A percentile compares a stretch with the other conserved stretches of the same genome.
These are phyloP conservation scores for Nymphicus hollandicus DNA, from an alignment of 2,113 vertebrate species.

Conservation along the genomic window DNA sequence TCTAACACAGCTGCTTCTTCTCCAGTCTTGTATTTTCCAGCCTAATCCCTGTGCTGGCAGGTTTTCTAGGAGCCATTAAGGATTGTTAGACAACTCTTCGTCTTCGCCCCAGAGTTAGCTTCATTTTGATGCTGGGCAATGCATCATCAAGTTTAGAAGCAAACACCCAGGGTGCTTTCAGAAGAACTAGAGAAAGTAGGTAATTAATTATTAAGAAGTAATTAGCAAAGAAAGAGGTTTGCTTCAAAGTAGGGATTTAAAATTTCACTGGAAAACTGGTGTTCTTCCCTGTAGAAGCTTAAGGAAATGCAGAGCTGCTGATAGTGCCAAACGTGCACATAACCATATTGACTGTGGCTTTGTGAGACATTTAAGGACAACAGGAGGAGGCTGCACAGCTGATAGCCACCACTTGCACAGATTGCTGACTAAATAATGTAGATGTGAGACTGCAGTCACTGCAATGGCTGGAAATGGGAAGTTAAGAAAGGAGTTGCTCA, in stretches of 20 bases:
- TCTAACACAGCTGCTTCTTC: background rate
- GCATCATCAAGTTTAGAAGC: background rate
- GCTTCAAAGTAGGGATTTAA: background rate
- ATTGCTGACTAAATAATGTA: background rate
- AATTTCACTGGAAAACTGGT: background rate
- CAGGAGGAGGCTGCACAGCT: background rate
- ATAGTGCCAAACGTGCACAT: background rate
- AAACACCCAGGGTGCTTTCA: background rate
- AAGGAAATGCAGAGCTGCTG: background rate
- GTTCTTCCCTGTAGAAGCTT: background rate
- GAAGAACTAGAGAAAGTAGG: background rate
- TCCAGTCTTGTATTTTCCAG: background rate
- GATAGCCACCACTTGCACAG: background rate
- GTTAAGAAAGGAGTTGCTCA: background rate
- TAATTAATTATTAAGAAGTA: constrained; percentile 3
- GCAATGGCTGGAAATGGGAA: background rate
- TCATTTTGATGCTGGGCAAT: background rate
- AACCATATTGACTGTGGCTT: background rate
- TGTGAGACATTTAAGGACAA: background rate
- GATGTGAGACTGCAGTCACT: background rate
- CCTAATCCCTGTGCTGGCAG: background rate
- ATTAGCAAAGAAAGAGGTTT: background rate
- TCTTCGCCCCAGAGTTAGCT: background rate
- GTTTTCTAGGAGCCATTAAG: background rate
- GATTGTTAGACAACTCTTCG: background rate